Evolutionary conservation across 2,797 vertebrate genomes (phyloP), one percentile per base, ranked within the genome.

Genomic region (Propithecus deckenii): DNA sequence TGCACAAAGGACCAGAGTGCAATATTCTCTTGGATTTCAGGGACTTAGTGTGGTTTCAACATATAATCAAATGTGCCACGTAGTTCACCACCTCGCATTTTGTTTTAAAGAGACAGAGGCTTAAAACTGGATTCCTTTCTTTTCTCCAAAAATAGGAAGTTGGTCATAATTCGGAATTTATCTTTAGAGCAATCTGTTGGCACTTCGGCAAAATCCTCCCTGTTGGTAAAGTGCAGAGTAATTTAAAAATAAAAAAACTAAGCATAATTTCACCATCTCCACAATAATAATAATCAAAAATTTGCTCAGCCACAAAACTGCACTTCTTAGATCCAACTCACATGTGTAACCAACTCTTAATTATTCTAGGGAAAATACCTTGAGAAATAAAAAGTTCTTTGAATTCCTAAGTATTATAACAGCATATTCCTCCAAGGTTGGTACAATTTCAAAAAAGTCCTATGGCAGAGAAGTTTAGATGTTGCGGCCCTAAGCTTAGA

Each of bases 31-130:
- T 94, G 95, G 96, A 87, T 95, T 97, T 97, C 67, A 43, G 89
- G 91, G 63, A 97, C 48, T 95, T 93, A 95, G 94, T 89, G 91
- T 32, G 76, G 72, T 96, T 97, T 91, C 91, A 97, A 93, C 93
- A 97, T 90, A 96, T 95, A 94, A 97, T 96, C 96, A 95, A 97
- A 98, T 97, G 72, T 96, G 87, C 91, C 96, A 97, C 65, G 41
- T 92, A 93, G 89, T 74, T 96, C 69, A 81, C 89, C 67, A 93
- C 89, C 41, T 98, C 18, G 2, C 76, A 86, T 94, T 96, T 97
- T 93, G 50, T 94, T 96, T 97, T 97, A 98, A 98, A 98, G 97
- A 92, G 93, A 96, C 67, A 95, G 88, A 94, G 23, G 85, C 93
- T 98, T 97, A 87, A 97, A 96, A 76, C 20, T 59, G 17, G 28